Evolutionary conservation across 2,797 vertebrate genomes (phyloP), one percentile per base, ranked within the genome.

Genomic region (Pseudochromis fuscus): DNA sequence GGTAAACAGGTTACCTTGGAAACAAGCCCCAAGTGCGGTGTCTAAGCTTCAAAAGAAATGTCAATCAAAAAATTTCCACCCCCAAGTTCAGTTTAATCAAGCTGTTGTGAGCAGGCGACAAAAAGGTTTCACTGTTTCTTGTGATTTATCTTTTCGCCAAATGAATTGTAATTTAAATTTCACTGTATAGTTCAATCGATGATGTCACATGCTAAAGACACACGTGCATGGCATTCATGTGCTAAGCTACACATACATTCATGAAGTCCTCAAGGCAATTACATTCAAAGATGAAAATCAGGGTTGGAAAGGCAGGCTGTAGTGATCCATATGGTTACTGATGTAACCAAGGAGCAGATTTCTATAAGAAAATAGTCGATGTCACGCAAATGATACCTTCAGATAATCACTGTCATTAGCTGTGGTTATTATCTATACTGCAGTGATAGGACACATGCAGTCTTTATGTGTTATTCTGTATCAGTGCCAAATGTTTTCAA

Each of bases 1-100:
- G 42, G 45, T 72, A 11, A 33, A 72, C 45, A 45, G 57, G 80
- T 87, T 86, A 72, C 80, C 78, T 51, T 86, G 85, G 85, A 86
- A 90, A 87, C 85, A 69, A 75, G 77, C 51, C 37, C 6, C 8
- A 18, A 51, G 50, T 46, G 37, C 11, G 50, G n/a, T 69, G 52
- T 69, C 19, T 64, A 49, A 23, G 55, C 59, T 78, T 81, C 59
- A 77, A 74, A 82, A 71, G 40, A 67, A 45, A 24, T 64, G 62
- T 24, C 72, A 75, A 49, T 84, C 75, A 77, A 63, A 49, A 58
- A 15, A 51, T 40, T 19, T 30, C 38, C 51, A 51, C 46, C 48
- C 19, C 35, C 23, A 37, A 67, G 28, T 82, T 79, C 11, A 60
- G 27, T 62, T 84, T 55, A 78, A 82, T 70, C 68, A 60, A 40